Evolutionary conservation across 2,113 vertebrate genomes (phyloP).

Genomic region (Ovibos moschatus): DNA sequence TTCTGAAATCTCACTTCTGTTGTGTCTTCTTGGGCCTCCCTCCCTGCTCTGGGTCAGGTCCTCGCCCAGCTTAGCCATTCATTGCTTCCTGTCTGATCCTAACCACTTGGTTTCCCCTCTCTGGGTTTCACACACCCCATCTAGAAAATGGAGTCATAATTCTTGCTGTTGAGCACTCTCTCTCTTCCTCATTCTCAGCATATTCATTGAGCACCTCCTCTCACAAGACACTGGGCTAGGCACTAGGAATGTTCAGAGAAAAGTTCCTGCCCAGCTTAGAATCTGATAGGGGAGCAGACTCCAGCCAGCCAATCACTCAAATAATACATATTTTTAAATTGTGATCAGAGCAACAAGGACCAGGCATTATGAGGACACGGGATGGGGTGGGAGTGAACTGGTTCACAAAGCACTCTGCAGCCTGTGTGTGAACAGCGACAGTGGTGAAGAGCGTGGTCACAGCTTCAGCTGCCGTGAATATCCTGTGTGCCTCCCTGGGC

Average conservation of each 20-base stretch:
- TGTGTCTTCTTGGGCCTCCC: background rate
- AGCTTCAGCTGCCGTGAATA: too few species aligned
- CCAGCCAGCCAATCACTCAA: background rate
- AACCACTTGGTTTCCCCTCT: background rate
- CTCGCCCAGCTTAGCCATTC: background rate
- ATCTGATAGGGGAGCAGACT: background rate
- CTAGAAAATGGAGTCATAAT: background rate
- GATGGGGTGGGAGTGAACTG: background rate
- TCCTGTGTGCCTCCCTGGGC: fast-evolving
- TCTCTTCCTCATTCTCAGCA: background rate
- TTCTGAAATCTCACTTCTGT: background rate
- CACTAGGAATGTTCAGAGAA: too few species aligned
- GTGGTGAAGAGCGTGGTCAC: fast-evolving
- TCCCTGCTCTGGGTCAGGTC: background rate
- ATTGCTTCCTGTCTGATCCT: background rate
- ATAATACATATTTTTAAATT: background rate
- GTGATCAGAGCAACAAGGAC: background rate
- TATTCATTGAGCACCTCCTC: background rate
- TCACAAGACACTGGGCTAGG: background rate
- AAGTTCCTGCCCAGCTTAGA: background rate
- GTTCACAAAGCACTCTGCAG: background rate
- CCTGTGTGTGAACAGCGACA: background rate
- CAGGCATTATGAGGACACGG: background rate
- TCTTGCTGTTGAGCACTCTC: background rate
- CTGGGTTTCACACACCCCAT: background rate